Base-by-base conservation (phyloP, 2,113 vertebrate species). In the Electrona antarctica region DNA sequence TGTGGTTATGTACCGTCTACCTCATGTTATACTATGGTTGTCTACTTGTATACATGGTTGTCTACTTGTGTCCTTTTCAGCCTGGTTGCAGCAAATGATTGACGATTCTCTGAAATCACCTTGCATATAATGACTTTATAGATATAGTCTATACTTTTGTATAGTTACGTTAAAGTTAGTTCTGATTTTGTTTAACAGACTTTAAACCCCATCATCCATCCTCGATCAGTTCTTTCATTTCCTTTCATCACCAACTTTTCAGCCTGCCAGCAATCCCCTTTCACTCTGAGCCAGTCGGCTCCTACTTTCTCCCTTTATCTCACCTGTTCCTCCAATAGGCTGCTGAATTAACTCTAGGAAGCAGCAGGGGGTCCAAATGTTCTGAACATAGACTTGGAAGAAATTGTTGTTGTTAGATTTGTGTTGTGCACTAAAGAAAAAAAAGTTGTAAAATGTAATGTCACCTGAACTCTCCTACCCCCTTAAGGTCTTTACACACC, bases 251-350 rank as follows among this genome's bases (percentile, higher is more conserved):
- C 8, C 55, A 56, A 15, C n/a, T 3, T 15, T 41, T 33, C 61
- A 15, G 11, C 55, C 55, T 8, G 14, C 15, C 57, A 33, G 8
- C 1, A 0, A n/a, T 48, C 14, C 12, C 7, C 51, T 52, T n/a
- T 3, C 66, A 3, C 60, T 6, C 12, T 15, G 7, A 46, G 55
- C 21, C 71, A 10, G 21, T 52, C 67, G 67, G 47, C 54, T 3
- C 8, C 7, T 28, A 0, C 8, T 14, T 46, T 7, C 28, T 48
- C 5, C 6, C 14, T 28, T 56, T 14, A 1, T 45, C 21, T 0
- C n/a, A 3, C 71, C 58, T 71, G 79, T 60, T 61, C 79, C 79
- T 64, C 86, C 81, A 88, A 87, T 87, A 52, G 33, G 61, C 51
- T 49, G 3, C 57, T 56, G 11, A 8, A 48, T 10, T 46, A 41